Conservation (phyloP, 1,140 invertebrate species). For the Druon quercuslanigerum region DNA sequence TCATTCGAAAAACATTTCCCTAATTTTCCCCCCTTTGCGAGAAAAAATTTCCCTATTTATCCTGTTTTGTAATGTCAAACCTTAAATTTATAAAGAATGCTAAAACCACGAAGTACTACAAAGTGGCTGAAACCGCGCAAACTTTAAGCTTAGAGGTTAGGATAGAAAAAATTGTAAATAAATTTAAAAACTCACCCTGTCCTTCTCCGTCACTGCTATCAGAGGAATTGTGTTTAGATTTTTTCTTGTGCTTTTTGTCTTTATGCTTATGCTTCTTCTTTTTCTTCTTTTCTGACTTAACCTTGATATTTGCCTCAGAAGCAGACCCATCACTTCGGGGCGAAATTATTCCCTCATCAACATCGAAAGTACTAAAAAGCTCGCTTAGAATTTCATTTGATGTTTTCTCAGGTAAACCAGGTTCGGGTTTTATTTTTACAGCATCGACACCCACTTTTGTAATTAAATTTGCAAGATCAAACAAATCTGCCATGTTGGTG, state of each 20-base stretch:
- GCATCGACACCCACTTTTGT: slow-evolving; percentile 71
- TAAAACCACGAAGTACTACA: no score
- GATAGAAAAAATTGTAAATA: slow-evolving; percentile 22
- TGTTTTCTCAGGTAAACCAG: slow-evolving; percentile 77
- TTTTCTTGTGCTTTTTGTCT: slow-evolving; percentile 76
- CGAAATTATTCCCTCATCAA: slow-evolving; percentile 52
- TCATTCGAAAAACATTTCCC: no score
- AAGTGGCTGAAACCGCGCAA: no score
- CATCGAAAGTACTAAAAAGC: slow-evolving; percentile 84
- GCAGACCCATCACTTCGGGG: slow-evolving; percentile 45
- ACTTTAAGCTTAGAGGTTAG: neutral
- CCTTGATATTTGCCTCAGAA: slow-evolving; percentile 61
- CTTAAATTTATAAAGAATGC: slow-evolving; percentile 4
- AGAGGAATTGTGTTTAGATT: slow-evolving; percentile 72
- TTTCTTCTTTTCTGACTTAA: slow-evolving; percentile 76
- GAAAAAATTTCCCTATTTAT: no score
- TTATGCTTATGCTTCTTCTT: slow-evolving; percentile 78
- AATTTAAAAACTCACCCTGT: slow-evolving; percentile 57
- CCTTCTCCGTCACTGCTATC: slow-evolving; percentile 72
- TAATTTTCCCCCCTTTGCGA: no score
- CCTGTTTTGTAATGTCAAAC: no score
- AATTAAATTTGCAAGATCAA: slow-evolving; percentile 72
- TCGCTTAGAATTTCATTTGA: slow-evolving; percentile 88
- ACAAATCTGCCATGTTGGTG: slow-evolving; percentile 66
- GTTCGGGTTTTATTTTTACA: slow-evolving; percentile 73